These are phyloP conservation scores for Tichodroma muraria DNA, from an alignment of 2,113 vertebrate species.

Conservation along the genomic window DNA sequence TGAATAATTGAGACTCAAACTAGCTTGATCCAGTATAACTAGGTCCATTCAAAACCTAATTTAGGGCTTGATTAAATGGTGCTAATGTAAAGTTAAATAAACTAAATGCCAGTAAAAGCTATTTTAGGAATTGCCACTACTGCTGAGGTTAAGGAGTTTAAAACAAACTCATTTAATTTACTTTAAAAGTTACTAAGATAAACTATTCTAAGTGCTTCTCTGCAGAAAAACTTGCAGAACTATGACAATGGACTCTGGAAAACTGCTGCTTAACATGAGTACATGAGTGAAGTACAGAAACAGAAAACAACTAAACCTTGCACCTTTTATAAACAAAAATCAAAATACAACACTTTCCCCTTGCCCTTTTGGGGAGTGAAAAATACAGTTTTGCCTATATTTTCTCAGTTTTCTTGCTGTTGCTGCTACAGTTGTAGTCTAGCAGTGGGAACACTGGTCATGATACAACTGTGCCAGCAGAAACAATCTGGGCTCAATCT, in stretches of 20 bases:
- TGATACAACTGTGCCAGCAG: background rate
- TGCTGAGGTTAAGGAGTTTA: background rate
- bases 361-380: background rate
- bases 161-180: constrained; percentile 22
- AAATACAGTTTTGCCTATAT: background rate
- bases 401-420: background rate
- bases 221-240: background rate
- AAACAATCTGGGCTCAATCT: background rate
- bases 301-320: background rate
- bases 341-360: background rate
- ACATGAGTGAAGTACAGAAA: background rate
- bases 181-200: constrained; percentile 17
- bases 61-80: constrained; percentile 39
- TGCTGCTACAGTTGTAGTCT: background rate
- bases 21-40: background rate
- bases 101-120: background rate
- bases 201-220: constrained; percentile 32
- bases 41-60: constrained; percentile 3
- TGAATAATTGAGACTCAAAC: background rate
- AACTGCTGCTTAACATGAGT: background rate
- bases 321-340: background rate
- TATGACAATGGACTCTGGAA: background rate
- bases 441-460: background rate
- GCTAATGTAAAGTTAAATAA: constrained; percentile 20
- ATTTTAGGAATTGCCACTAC: constrained; percentile 4